Percentiles rank a stretch among this genome's conserved stretches.
Evolutionary conservation across 2,113 vertebrate species (phyloP).

Genomic region (Sisor rabdophorus): DNA sequence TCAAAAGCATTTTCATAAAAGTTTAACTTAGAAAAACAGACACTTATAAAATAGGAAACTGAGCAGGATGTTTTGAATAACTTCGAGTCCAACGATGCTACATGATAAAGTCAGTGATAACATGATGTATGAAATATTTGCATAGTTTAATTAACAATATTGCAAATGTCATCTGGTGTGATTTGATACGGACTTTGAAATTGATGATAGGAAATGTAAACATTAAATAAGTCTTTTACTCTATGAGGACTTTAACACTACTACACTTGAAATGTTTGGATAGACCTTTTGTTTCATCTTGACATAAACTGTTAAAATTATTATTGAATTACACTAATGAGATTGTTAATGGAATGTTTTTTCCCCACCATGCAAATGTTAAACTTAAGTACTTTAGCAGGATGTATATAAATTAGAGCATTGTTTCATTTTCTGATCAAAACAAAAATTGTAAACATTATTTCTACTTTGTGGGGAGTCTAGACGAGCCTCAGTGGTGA

Average conservation of each 20-base stretch:
- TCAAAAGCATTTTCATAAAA: constrained; percentile 17
- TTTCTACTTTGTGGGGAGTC: not conserved
- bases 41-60: constrained; percentile 32
- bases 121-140: constrained; percentile 9
- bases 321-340: not conserved
- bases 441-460: constrained; percentile 42
- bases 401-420: constrained; percentile 28
- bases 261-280: not conserved
- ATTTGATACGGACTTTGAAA: constrained; percentile 10
- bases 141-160: constrained; percentile 1
- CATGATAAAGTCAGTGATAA: not conserved
- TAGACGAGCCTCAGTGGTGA: constrained; percentile 60
- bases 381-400: constrained; percentile 20
- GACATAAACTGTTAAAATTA: not conserved
- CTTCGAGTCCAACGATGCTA: constrained; percentile 15
- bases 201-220: constrained; percentile 26
- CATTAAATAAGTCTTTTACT: not conserved
- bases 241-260: not conserved
- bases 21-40: constrained; percentile 22
- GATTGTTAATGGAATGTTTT: not conserved
- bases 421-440: constrained; percentile 10
- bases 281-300: not conserved
- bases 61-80: not conserved
- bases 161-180: not conserved
- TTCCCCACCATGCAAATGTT: not conserved